Evolutionary conservation across 2,113 vertebrate species (phyloP).

Genomic region (Urocitellus parryii): DNA sequence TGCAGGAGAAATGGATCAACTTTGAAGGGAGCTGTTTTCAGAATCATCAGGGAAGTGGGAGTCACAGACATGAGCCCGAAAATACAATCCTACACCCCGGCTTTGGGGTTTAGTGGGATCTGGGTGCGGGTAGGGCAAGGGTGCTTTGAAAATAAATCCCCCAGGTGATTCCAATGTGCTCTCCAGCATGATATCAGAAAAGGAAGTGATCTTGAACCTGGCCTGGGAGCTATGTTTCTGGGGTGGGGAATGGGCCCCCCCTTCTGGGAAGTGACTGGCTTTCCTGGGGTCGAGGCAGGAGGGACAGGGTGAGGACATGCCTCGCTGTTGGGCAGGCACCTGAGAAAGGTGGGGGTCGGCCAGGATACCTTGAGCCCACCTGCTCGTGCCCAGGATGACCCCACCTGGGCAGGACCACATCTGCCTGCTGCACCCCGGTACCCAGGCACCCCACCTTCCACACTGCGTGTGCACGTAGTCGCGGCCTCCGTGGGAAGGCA

Average conservation of each 20-base stretch:
- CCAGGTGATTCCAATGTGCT: not conserved
- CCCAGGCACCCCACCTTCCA: not conserved
- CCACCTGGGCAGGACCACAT: fast-evolving
- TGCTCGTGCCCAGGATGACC: not conserved
- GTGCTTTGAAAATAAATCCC: not conserved
- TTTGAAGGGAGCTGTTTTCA: not conserved
- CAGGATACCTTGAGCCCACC: not conserved
- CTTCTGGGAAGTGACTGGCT: not conserved
- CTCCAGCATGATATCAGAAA: not conserved
- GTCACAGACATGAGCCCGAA: not conserved
- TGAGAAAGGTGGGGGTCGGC: not conserved
- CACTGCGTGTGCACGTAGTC: not conserved
- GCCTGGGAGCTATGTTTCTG: not conserved
- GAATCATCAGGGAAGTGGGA: not conserved
- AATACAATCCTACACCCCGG: not conserved
- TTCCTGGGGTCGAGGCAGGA: not conserved
- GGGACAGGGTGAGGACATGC: not conserved
- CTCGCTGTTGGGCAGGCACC: no score
- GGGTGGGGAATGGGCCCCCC: not conserved
- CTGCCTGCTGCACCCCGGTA: not conserved
- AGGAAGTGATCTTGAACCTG: not conserved
- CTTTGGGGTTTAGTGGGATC: not conserved
- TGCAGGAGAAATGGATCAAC: not conserved
- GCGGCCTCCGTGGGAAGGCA: not conserved
- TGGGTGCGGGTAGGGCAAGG: not conserved